These are phyloP conservation scores for Capricornis sumatraensis DNA, from an alignment of 2,113 vertebrate genomes.

Conservation along the genomic window DNA sequence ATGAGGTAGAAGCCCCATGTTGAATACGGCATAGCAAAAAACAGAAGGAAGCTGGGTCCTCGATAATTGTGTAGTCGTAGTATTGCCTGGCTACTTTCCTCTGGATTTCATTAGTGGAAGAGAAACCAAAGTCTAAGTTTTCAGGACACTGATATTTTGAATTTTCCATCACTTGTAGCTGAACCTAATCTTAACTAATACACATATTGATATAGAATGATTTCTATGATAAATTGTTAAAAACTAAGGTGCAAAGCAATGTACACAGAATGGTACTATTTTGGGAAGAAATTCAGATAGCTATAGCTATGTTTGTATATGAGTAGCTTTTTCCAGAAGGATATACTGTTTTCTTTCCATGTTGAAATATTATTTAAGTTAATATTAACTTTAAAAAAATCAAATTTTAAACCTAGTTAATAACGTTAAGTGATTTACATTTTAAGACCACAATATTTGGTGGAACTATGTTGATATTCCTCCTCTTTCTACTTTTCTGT, in stretches of 20 bases:
- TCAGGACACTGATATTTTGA: neutral
- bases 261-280: neutral
- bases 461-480: neutral
- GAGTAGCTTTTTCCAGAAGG: neutral
- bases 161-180: neutral
- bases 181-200: neutral
- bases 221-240: neutral
- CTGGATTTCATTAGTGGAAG: neutral
- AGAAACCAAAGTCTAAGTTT: neutral
- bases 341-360: neutral
- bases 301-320: neutral
- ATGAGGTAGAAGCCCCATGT: neutral
- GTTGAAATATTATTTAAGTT: neutral
- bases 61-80: neutral
- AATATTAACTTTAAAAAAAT: constrained; percentile 15
- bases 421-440: neutral
- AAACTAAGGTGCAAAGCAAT: neutral
- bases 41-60: neutral
- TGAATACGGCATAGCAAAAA: neutral
- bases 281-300: neutral
- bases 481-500: neutral
- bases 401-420: neutral
- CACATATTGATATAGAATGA: neutral
- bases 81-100: neutral
- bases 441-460: neutral